phyloP scores from a whole-genome alignment of 2,888 invertebrate genomes.

The Flabesymbios commensalis region DNA sequence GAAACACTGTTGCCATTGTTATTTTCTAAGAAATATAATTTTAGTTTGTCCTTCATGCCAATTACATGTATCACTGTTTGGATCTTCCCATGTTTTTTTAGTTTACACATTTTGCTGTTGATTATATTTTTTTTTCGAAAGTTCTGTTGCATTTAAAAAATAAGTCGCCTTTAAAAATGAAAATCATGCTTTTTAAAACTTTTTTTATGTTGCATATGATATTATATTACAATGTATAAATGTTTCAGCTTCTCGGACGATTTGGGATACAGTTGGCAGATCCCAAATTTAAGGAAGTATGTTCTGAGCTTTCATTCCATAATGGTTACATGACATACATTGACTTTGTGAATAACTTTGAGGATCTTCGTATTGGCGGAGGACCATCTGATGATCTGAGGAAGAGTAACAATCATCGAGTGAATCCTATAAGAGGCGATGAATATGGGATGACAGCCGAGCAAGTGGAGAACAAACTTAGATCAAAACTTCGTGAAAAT shows the following conservation, averaged over 20 bases:
- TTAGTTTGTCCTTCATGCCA: no score
- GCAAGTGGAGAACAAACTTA: slow-evolving; percentile 47
- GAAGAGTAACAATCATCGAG: slow-evolving; percentile 50
- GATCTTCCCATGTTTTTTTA: no score
- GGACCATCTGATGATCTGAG: slow-evolving; percentile 40
- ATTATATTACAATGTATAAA: no score
- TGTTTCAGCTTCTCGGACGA: slow-evolving; percentile 45
- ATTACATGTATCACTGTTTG: no score
- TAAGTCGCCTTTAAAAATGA: no score
- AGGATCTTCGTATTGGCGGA: slow-evolving; percentile 41
- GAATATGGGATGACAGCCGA: slow-evolving; percentile 51
- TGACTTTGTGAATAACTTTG: slow-evolving; percentile 53
- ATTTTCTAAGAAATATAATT: no score
- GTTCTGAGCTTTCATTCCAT: slow-evolving; percentile 43
- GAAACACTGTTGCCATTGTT: no score
- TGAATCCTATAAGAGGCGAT: slow-evolving; percentile 56
- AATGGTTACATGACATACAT: slow-evolving; percentile 50
- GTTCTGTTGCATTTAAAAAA: no score
- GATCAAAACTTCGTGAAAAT: slow-evolving; percentile 53
- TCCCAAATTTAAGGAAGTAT: slow-evolving; percentile 50
- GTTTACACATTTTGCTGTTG: no score
- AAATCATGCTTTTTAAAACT: no score
- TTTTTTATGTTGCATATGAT: no score
- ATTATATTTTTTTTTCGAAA: no score
- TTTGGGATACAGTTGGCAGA: slow-evolving; percentile 50